phyloP scores from a whole-genome alignment of 23 tunicate species.

The Halocynthia roretzi region DNA sequence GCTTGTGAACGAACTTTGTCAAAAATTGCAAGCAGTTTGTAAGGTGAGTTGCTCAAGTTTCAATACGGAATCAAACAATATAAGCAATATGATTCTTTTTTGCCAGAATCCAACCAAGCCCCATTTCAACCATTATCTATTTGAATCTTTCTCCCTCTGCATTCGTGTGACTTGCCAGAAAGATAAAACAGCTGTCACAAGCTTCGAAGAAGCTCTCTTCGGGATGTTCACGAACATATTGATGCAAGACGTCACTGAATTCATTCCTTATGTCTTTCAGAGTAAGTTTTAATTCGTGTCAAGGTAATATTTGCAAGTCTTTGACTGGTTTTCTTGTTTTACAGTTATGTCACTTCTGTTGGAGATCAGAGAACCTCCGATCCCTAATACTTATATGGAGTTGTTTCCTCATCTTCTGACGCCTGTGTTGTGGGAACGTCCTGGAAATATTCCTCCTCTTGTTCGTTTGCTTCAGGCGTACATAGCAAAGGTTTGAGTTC shows the following conservation, averaged over 20 bases:
- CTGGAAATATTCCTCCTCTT: conserved; percentile 85
- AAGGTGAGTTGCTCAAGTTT: conserved; percentile 17
- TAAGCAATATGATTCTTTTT: background rate
- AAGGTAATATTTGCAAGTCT: background rate
- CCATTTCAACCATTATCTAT: conserved; percentile 89
- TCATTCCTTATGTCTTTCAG: conserved; percentile 97
- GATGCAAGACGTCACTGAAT: conserved; percentile 74
- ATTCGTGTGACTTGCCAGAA: conserved; percentile 71
- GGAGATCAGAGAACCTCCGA: conserved; percentile 74
- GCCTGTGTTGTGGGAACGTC: conserved; percentile 88
- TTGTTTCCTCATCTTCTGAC: conserved; percentile 65
- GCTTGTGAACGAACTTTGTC: conserved; percentile 51
- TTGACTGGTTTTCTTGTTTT: background rate
- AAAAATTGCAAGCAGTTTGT: conserved; percentile 50
- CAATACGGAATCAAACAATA: background rate
- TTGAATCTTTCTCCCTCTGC: conserved; percentile 75
- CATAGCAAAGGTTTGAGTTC: conserved; percentile 53
- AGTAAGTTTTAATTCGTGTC: conserved; percentile 13
- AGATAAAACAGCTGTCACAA: conserved; percentile 41
- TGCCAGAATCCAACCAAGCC: conserved; percentile 86
- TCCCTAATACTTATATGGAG: conserved; percentile 75
- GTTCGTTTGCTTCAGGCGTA: conserved; percentile 79
- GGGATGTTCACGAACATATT: conserved; percentile 66
- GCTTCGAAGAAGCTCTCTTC: conserved; percentile 77
- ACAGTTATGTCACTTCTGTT: conserved; percentile 81